Percentiles rank a stretch among this genome's conserved stretches.
Evolutionary conservation across 2,888 invertebrate genomes (phyloP).

Genomic region (Amphipoea oculea): DNA sequence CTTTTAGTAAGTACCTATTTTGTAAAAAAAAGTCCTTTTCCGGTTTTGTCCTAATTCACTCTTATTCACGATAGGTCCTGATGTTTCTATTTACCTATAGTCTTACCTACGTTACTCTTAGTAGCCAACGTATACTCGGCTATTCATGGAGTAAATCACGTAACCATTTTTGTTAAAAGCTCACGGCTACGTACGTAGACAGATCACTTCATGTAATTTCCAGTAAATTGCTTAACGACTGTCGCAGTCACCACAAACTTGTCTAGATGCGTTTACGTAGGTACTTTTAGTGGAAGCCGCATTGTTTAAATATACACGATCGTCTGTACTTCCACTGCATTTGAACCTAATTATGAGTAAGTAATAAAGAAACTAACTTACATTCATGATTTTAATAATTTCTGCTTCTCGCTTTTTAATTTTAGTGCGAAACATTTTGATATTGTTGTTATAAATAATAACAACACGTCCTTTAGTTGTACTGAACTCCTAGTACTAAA

Average conservation of each 20-base stretch:
- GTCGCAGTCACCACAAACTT: neutral
- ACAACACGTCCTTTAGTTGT: neutral
- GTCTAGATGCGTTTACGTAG: too few species aligned
- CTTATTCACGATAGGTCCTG: neutral
- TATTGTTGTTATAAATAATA: neutral
- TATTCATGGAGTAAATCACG: neutral
- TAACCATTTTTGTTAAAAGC: neutral
- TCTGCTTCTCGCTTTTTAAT: constrained; percentile 76
- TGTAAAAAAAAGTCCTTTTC: too few species aligned
- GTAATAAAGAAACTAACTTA: constrained; percentile 19
- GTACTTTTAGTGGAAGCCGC: neutral
- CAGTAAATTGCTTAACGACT: neutral
- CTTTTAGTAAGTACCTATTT: neutral
- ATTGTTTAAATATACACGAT: neutral
- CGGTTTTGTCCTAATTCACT: neutral
- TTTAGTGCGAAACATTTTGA: constrained; percentile 77
- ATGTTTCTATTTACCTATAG: neutral
- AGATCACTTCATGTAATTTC: too few species aligned
- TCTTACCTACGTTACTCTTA: neutral
- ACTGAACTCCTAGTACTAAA: neutral
- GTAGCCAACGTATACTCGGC: too few species aligned
- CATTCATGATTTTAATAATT: constrained; percentile 39
- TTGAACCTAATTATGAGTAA: neutral
- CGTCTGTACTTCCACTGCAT: neutral
- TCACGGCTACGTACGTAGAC: neutral